Evolutionary conservation across 1,140 invertebrate species (phyloP).

Genomic region (Drosophila gunungcola): DNA sequence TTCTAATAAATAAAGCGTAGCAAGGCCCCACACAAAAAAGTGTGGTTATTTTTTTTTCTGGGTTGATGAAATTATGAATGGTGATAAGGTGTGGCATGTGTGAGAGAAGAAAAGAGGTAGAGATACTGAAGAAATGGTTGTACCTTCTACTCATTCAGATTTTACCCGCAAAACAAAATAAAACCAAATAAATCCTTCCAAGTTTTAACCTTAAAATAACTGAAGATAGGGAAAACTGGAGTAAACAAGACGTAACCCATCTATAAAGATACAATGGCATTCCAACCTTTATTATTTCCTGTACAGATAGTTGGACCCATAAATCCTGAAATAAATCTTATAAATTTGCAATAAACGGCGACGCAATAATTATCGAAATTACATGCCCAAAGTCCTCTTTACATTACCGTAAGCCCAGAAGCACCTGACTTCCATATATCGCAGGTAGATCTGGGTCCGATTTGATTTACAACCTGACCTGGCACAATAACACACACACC

Average conservation of each 20-base stretch:
- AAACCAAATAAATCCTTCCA: too few species aligned
- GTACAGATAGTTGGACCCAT: slow-evolving; percentile 1
- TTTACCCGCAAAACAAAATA: neutral
- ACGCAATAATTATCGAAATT: slow-evolving; percentile 14
- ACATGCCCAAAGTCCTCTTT: slow-evolving; percentile 16
- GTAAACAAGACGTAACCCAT: slow-evolving; percentile 11
- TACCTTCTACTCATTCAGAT: slow-evolving; percentile 20
- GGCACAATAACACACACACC: slow-evolving; percentile 56
- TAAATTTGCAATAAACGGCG: slow-evolving; percentile 2
- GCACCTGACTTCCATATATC: slow-evolving; percentile 30
- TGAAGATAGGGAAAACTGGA: slow-evolving; percentile 4
- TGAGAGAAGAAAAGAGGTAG: neutral
- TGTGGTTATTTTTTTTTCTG: slow-evolving; percentile 58
- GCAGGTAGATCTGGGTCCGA: slow-evolving; percentile 25
- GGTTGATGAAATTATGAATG: slow-evolving; percentile 83
- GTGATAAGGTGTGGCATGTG: slow-evolving; percentile 72
- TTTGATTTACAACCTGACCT: slow-evolving; percentile 77
- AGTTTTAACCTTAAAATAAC: slow-evolving; percentile 1
- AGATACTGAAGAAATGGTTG: neutral
- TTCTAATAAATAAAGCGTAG: slow-evolving; percentile 80
- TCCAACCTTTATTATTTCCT: slow-evolving; percentile 7
- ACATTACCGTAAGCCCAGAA: slow-evolving; percentile 4
- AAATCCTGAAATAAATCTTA: slow-evolving; percentile 14
- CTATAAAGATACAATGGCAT: slow-evolving; percentile 9
- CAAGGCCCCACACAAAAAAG: slow-evolving; percentile 53